Conservation (phyloP, 1,140 invertebrate species). For the Dolichoris vasculosae region DNA sequence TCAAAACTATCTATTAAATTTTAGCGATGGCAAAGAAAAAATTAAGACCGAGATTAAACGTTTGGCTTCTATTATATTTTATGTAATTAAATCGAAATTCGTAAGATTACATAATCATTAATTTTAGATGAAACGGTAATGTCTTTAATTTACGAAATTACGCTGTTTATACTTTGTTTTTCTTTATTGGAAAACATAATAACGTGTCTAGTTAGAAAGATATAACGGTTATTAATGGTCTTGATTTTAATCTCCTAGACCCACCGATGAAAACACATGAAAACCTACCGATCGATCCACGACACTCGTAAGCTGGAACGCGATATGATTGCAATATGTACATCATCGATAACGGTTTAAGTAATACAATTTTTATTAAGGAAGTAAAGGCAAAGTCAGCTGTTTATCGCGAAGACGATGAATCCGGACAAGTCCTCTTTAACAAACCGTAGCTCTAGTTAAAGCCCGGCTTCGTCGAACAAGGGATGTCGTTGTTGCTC, state of each 20-base stretch:
- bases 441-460: no score
- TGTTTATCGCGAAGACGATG: not conserved
- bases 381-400: not conserved
- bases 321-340: not conserved
- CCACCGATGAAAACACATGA: not conserved
- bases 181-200: not conserved
- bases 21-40: not conserved
- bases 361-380: not conserved
- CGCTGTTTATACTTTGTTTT: no score
- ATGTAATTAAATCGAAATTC: not conserved
- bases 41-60: not conserved
- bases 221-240: not conserved
- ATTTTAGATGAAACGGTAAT: not conserved
- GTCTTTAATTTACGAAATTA: not conserved
- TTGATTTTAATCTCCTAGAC: not conserved
- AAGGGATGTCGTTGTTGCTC: no score
- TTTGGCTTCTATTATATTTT: not conserved
- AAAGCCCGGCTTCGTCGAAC: no score
- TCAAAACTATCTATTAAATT: no score
- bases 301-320: not conserved
- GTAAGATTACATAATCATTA: not conserved
- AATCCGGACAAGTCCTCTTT: not conserved
- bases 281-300: not conserved
- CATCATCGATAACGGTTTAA: not conserved
- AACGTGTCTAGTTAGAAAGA: not conserved